A percentile compares a stretch with the other conserved stretches of the same genome.
Evolutionary conservation across 2,888 invertebrate species (phyloP).

Genomic region (Pseudeuparius sepicola): DNA sequence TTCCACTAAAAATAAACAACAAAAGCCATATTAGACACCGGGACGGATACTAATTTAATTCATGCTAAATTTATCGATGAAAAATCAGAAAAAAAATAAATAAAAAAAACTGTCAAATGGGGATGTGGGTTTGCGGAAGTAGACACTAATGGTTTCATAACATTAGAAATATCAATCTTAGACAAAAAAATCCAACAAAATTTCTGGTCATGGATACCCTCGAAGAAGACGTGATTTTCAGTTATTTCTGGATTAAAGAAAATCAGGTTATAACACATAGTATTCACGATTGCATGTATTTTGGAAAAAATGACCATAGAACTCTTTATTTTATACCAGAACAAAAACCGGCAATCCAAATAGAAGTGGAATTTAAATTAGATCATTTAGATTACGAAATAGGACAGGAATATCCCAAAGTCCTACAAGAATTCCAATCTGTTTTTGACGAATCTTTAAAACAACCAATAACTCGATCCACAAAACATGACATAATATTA

Average conservation of each 20-base stretch:
- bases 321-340: conserved; percentile 4
- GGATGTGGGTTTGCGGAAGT: conserved; percentile 2
- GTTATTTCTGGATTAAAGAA: conserved; percentile 5
- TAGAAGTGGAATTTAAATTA: not conserved
- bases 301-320: conserved; percentile 5
- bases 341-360: not conserved
- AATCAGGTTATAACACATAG: conserved; percentile 3
- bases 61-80: conserved; percentile 6
- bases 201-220: conserved; percentile 9
- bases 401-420: not conserved
- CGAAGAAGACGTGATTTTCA: conserved; percentile 7
- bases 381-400: too few relatives aligned
- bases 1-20: too few relatives aligned
- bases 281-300: conserved; percentile 4
- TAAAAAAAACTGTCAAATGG: conserved; percentile 3
- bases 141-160: conserved; percentile 1
- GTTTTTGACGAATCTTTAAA: conserved; percentile 3
- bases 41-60: not conserved
- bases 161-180: not conserved
- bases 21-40: conserved; percentile 5
- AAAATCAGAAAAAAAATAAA: not conserved
- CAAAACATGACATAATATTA: conserved; percentile 5
- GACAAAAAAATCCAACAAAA: not conserved
- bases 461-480: conserved; percentile 3
- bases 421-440: conserved; percentile 1